Conservation (phyloP, 2,888 invertebrate genomes). For the Ennomos quercinarius region DNA sequence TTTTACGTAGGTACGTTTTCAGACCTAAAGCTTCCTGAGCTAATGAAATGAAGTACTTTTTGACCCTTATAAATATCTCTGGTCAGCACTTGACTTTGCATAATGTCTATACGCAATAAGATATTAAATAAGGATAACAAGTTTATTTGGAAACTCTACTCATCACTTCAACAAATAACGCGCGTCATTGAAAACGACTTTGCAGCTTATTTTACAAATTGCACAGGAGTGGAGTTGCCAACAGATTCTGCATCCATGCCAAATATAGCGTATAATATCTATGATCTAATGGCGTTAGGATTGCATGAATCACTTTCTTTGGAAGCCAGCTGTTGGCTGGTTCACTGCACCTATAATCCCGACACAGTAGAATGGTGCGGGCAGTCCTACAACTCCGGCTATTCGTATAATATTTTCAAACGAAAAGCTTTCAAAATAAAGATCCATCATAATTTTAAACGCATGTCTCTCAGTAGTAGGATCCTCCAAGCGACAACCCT, state of each 20-base stretch:
- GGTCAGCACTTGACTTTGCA: too few relatives aligned
- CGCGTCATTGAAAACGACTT: slow-evolving; percentile 5
- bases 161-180: slow-evolving; percentile 3
- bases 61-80: too few relatives aligned
- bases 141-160: slow-evolving; percentile 7
- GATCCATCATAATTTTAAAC: too few relatives aligned
- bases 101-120: too few relatives aligned
- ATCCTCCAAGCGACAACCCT: too few relatives aligned
- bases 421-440: too few relatives aligned
- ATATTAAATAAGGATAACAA: not conserved
- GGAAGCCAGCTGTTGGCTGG: slow-evolving; percentile 61
- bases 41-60: too few relatives aligned
- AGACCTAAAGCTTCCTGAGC: too few relatives aligned
- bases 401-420: too few relatives aligned
- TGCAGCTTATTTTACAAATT: slow-evolving; percentile 23
- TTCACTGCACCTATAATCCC: slow-evolving; percentile 63
- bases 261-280: slow-evolving; percentile 42
- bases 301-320: slow-evolving; percentile 58
- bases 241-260: slow-evolving; percentile 29
- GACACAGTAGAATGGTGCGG: slow-evolving; percentile 17
- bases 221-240: slow-evolving; percentile 20
- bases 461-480: too few relatives aligned
- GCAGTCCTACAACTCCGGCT: slow-evolving; percentile 2
- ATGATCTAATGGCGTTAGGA: slow-evolving; percentile 42
- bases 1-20: too few relatives aligned